phyloP scores from a whole-genome alignment of 2,797 vertebrate species.

The Urosaurus nigricauda region DNA sequence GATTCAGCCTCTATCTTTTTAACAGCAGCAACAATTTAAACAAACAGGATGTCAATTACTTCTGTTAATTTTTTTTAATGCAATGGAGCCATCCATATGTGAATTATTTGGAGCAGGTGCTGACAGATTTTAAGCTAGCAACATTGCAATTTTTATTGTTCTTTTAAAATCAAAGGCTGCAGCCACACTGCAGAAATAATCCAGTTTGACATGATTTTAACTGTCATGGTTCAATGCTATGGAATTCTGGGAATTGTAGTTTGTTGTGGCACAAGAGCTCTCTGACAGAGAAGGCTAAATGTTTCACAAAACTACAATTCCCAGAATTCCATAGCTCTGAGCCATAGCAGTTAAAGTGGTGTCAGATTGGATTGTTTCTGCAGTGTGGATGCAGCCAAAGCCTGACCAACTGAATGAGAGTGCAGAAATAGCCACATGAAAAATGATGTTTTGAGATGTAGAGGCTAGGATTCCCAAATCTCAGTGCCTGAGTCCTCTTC shows the following conservation, averaged over 20 bases:
- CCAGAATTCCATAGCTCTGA: too few species aligned
- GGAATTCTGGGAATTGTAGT: too few species aligned
- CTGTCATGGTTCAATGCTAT: too few species aligned
- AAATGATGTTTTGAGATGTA: neutral
- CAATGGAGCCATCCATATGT: neutral
- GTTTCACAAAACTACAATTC: too few species aligned
- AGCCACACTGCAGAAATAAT: too few species aligned
- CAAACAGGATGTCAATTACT: neutral
- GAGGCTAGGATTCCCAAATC: too few species aligned
- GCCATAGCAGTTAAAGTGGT: too few species aligned
- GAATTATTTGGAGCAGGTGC: neutral
- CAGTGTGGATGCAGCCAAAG: neutral
- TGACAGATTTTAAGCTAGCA: neutral
- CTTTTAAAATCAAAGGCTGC: neutral
- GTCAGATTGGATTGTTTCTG: too few species aligned
- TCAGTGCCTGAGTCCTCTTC: too few species aligned
- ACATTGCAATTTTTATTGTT: neutral
- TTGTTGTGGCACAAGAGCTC: too few species aligned
- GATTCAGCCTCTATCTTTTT: neutral
- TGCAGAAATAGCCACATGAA: neutral
- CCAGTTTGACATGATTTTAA: too few species aligned
- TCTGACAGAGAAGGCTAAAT: too few species aligned
- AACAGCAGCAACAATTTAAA: neutral
- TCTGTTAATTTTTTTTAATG: neutral
- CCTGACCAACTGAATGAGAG: neutral